Conservation (phyloP, 2,113 vertebrate genomes). For the Albula glossodonta region DNA sequence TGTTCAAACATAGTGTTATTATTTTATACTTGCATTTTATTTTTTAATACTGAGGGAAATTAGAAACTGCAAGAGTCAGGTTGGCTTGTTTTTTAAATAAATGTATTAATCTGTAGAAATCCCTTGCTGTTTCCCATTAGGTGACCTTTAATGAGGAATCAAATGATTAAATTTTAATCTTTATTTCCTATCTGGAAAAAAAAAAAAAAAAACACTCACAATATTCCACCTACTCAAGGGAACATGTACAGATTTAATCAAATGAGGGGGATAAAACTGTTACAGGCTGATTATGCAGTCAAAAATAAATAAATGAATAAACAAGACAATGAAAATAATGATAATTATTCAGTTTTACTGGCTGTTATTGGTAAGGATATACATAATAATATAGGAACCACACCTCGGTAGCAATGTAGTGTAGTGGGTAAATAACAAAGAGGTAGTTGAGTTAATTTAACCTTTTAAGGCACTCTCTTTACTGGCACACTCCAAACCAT, state of each 20-base stretch:
- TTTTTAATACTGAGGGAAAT: conserved; percentile 12
- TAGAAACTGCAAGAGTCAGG: conserved; percentile 17
- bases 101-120: conserved; percentile 34
- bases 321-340: neutral
- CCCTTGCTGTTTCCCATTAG: conserved; percentile 30
- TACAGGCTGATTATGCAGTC: too few species aligned
- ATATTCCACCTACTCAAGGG: conserved; percentile 35
- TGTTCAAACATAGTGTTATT: conserved; percentile 39
- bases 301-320: too few species aligned
- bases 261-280: neutral
- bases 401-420: too few species aligned
- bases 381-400: too few species aligned
- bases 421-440: too few species aligned
- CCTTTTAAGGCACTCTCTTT: too few species aligned
- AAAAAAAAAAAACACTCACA: conserved; percentile 43
- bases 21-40: conserved; percentile 32
- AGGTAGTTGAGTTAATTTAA: too few species aligned
- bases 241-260: conserved; percentile 43
- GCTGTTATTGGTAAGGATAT: too few species aligned
- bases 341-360: too few species aligned
- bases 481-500: too few species aligned
- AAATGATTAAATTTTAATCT: conserved; percentile 42
- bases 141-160: conserved; percentile 39
- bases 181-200: conserved; percentile 40
- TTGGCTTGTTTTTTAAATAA: conserved; percentile 43